phyloP scores from a whole-genome alignment of 2,797 vertebrate genomes.

The Pangasius djambal region DNA sequence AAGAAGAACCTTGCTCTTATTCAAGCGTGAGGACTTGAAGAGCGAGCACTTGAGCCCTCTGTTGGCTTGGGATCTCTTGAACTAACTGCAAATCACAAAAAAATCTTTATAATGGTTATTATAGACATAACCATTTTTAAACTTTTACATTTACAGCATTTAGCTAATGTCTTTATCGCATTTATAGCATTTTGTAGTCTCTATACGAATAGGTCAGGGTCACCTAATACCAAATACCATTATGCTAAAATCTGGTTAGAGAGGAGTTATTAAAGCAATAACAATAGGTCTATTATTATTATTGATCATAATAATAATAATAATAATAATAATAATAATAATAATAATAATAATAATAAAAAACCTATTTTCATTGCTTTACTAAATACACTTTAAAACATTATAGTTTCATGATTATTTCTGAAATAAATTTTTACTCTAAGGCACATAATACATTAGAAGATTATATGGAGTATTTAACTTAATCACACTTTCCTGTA shows the following conservation, averaged over 20 bases:
- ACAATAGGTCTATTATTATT: not conserved
- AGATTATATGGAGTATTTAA: not conserved
- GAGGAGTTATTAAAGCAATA: not conserved
- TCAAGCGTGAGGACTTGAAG: not conserved
- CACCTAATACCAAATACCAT: not conserved
- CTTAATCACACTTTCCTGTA: conserved; percentile 20
- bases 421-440: not conserved
- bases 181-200: not conserved
- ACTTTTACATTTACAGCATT: not conserved
- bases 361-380: too few species aligned
- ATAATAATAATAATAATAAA: not conserved
- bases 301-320: not conserved
- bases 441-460: not conserved
- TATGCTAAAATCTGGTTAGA: not conserved
- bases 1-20: conserved; percentile 10
- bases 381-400: not conserved
- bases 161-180: not conserved
- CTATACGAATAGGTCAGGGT: not conserved
- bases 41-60: not conserved
- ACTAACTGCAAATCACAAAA: not conserved
- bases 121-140: not conserved
- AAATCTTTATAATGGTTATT: not conserved
- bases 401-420: not conserved
- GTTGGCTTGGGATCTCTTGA: conserved; percentile 2
- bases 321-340: not conserved